Evolutionary conservation across 2,888 invertebrate genomes (phyloP), one percentile per base, ranked within the genome.

Genomic region (Caenorhabditis sp.): DNA sequence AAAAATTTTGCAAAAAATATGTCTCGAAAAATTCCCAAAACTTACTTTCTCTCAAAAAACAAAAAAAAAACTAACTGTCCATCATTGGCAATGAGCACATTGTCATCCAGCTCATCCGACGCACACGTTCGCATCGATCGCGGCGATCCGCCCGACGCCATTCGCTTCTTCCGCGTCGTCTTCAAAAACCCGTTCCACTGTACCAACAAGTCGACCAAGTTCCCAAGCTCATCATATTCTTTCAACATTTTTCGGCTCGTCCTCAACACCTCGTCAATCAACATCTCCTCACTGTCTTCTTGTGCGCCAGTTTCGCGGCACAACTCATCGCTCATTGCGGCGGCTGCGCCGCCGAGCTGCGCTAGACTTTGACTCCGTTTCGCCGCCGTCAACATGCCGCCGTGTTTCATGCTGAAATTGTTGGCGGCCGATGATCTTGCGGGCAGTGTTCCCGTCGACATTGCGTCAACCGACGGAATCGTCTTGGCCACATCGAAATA

Each of bases 391-490:
- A 74, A 54, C 27, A 60, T 62, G 3, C 53, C n/a, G n/a, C n/a
- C 27, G 2, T 43, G 43, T 14, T 43, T 43, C 43, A 43, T 43
- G 43, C 43, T 43, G 17, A 43, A 43, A 43, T 43, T 24, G 50
- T n/a, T 24, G 73, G 60, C 60, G 17, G 27, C 27, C 8, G 65
- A 31, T 8, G 65, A 31, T 8, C 69, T 72, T 17, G 58, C 62
- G 12, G 73, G 74, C 26, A 65, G 66, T 12, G 65, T 72, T 19
- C 62, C 71, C 0, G 74, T 77, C 0, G 81, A 81, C 77, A 81
- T 77, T 49, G 83, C 82, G 43, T 86, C 86, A 4, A 85, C 81
- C 0, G 86, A 82, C 10, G 86, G 86, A 37, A 86, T 86, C 1
- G 78, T 80, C 65, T 84, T 84, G 26, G 81, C 79, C 14, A 86